A percentile compares a stretch with the other conserved stretches of the same genome.
These are phyloP conservation scores for Nymphalis io DNA, from an alignment of 1,140 invertebrate genomes.

Conservation along the genomic window DNA sequence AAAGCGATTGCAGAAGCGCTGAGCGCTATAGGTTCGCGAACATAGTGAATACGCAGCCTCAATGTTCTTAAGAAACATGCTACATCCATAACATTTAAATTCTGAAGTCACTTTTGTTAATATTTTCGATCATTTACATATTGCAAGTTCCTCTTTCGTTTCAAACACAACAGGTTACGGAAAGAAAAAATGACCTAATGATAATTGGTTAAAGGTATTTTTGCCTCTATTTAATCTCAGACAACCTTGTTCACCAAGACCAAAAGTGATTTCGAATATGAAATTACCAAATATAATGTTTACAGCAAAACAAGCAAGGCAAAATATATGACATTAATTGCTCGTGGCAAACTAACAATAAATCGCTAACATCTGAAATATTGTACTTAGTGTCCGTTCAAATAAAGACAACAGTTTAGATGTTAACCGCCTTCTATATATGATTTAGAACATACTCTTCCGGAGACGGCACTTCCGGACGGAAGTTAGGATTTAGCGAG, in stretches of 20 bases:
- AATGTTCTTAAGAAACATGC: neutral
- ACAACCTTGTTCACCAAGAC: neutral
- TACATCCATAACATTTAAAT: constrained; percentile 5
- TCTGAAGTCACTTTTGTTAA: constrained; percentile 7
- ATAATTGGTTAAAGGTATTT: neutral
- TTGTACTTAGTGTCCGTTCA: too few relatives aligned
- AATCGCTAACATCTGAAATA: neutral
- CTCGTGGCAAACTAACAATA: too few relatives aligned
- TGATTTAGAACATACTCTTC: neutral
- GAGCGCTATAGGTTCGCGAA: too few relatives aligned
- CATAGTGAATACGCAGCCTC: too few relatives aligned
- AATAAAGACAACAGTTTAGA: too few relatives aligned
- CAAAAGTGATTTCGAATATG: constrained; percentile 1
- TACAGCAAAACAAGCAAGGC: constrained; percentile 7
- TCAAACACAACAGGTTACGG: neutral
- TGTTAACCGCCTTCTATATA: too few relatives aligned
- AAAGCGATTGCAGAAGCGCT: too few relatives aligned
- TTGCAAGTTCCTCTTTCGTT: too few relatives aligned
- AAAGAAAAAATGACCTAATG: neutral
- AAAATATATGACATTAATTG: constrained; percentile 1
- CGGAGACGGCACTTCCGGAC: constrained; percentile 1
- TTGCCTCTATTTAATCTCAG: neutral
- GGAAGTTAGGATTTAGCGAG: constrained; percentile 16
- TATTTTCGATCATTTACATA: neutral
- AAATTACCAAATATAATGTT: neutral